Evolutionary conservation across 2,888 invertebrate species (phyloP), one percentile per base, ranked within the genome.

Genomic region (Drosophila mimetica): DNA sequence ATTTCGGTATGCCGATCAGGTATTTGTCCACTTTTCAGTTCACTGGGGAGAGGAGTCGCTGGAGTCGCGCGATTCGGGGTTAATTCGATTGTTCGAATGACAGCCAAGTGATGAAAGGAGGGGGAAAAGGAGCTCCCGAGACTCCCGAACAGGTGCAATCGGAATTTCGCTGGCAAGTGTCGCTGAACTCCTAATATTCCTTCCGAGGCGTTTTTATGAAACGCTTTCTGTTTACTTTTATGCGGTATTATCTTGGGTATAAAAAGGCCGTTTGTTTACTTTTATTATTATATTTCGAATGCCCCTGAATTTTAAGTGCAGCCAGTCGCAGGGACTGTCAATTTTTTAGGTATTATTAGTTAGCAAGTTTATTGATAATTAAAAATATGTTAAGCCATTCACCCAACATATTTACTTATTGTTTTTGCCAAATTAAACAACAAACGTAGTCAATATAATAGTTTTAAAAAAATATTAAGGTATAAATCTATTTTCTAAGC

Each of bases 81-180:
- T 67, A 67, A 64, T 64, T 52, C 67, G 67, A 30, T 67, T 66
- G 14, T 67, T 64, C 30, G 42, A 36, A 51, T 66, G 66, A 14
- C 50, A 34, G 41, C n/a, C n/a, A n/a, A n/a, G n/a, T n/a, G n/a
- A n/a, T n/a, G n/a, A n/a, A n/a, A n/a, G n/a, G n/a, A n/a, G n/a
- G n/a, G n/a, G n/a, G n/a, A 11, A 37, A 8, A 32, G 18, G 14
- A 28, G 32, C 37, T 9, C n/a, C 47, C 11, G 44, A 36, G 30
- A 25, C 28, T 18, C 20, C 39, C 14, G 66, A 54, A 42, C 64
- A 64, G 67, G 64, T 64, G 67, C 64, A 66, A 60, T 20, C 2
- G 28, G 11, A 8, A 25, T 32, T 16, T 22, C 16, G 20, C 54
- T 30, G 37, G 14, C 8, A 30, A 34, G 44, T 61, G 63, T 61